Evolutionary conservation across 2,797 vertebrate species (phyloP).

Genomic region (Spheniscus humboldti): DNA sequence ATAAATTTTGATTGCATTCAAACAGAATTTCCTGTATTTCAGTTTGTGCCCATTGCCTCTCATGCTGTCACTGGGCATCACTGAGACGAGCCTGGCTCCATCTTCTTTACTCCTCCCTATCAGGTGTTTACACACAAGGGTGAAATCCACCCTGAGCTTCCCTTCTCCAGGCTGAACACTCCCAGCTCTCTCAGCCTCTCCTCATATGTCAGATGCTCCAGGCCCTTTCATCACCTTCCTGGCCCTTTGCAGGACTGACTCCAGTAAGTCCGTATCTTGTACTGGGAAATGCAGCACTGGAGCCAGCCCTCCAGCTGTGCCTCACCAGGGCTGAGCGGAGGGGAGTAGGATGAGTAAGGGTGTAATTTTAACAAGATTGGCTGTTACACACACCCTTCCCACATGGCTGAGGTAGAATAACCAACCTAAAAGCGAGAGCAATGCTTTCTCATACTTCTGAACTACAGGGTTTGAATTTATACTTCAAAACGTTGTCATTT

Average conservation of each 20-base stretch:
- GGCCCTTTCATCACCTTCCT: neutral
- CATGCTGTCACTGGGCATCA: neutral
- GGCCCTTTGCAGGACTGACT: neutral
- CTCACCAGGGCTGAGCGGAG: neutral
- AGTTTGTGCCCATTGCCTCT: neutral
- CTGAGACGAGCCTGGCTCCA: neutral
- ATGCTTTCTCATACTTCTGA: neutral
- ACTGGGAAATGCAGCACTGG: neutral
- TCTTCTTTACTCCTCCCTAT: neutral
- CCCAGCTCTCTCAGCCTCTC: neutral
- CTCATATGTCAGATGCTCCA: neutral
- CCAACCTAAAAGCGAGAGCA: neutral
- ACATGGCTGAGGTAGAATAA: neutral
- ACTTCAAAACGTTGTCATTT: neutral
- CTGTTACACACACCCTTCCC: neutral
- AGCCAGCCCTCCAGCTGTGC: neutral
- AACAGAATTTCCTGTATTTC: neutral
- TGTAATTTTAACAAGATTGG: slow-evolving; percentile 10
- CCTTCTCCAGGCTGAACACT: neutral
- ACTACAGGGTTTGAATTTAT: neutral
- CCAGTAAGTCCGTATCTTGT: neutral
- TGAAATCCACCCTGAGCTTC: neutral
- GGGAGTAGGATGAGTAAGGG: neutral
- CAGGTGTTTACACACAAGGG: neutral
- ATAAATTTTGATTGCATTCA: neutral